Evolutionary conservation across 2,888 invertebrate species (phyloP).

Genomic region (Eustalomyia histrio): DNA sequence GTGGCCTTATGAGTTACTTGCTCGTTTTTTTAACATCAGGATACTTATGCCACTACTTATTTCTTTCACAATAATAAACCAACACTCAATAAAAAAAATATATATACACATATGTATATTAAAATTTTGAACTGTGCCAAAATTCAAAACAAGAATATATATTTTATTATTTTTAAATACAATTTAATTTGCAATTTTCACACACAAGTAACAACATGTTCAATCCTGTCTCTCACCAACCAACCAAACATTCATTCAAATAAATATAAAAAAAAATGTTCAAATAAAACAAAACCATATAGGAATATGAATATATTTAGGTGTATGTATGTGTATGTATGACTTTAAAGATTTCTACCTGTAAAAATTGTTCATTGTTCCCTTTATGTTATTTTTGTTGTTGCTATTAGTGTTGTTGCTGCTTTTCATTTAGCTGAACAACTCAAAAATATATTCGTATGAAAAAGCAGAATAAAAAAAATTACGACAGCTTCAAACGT

Average conservation of each 20-base stretch:
- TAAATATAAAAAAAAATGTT: not conserved
- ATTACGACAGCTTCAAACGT: conserved; percentile 30
- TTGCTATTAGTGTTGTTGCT: not conserved
- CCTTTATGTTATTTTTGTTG: too few species aligned
- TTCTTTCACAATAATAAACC: too few species aligned
- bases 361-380: conserved; percentile 28
- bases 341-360: conserved; percentile 26
- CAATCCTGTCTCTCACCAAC: conserved; percentile 30
- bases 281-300: conserved; percentile 13
- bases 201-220: conserved; percentile 48
- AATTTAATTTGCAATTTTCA: conserved; percentile 57
- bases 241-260: conserved; percentile 19
- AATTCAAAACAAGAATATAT: conserved; percentile 7
- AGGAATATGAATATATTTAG: not conserved
- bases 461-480: not conserved
- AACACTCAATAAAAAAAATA: not conserved
- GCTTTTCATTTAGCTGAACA: not conserved
- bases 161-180: conserved; percentile 37
- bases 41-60: too few species aligned
- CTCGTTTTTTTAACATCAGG: too few species aligned
- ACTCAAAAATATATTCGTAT: not conserved
- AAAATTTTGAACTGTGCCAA: conserved; percentile 5
- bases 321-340: not conserved
- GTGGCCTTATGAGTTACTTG: too few species aligned
- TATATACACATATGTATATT: too few species aligned